Evolutionary conservation across 2,888 invertebrate genomes (phyloP), one percentile per base, ranked within the genome.

Genomic region (Idaea straminata): DNA sequence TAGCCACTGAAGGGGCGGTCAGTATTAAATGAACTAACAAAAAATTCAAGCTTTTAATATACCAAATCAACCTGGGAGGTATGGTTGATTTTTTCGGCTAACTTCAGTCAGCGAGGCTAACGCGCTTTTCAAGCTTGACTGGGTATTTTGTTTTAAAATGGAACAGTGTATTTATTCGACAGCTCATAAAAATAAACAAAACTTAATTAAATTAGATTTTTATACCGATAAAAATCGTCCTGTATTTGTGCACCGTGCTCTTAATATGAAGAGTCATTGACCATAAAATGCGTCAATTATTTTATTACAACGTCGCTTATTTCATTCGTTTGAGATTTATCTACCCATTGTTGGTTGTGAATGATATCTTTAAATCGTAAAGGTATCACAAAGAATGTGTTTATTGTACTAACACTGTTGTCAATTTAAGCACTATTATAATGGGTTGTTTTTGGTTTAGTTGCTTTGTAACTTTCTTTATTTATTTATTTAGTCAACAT

Each of bases 251-350:
- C 47, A 47, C 7, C 47, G 47, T 47, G 47, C 47, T 47, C 47
- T 47, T 47, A 47, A 47, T 47, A 47, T 47, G 47, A 47, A 47
- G 10, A 47, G 72, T 69, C 66, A 65, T 59, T 70, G 66, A 69
- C 65, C 66, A 72, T 66, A 69, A 65, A 63, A 70, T 72, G 67
- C 62, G 73, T 72, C 68, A 70, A 72, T 73, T 72, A 71, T 69
- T 67, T 62, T 67, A 69, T 65, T 68, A 68, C 67, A 69, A 64
- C 57, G 65, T 63, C 69, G 67, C 65, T 72, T 71, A 67, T 70
- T 68, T 68, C 59, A 69, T 69, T 69, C 67, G 60, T 66, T 62
- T 61, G 60, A 47, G 66, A 72, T 72, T 68, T 74, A 74, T 72
- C 69, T 61, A 65, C 57, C 64, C 68, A 73, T 72, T 74, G 71